Evolutionary conservation across 2,113 vertebrate genomes (phyloP).

Genomic region (Hippolais icterina): DNA sequence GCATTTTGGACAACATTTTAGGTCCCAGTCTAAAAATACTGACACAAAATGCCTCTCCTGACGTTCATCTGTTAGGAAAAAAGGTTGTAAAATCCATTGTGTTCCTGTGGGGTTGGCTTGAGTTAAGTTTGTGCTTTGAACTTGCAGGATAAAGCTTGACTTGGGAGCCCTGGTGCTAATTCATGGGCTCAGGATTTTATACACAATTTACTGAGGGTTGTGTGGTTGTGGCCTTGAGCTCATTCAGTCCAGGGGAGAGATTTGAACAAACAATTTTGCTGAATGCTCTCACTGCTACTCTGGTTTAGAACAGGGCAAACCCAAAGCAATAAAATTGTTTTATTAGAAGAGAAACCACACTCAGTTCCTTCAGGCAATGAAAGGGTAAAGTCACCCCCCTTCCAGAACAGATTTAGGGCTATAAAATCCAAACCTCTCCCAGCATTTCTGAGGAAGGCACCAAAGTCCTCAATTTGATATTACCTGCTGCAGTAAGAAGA

Average conservation of each 20-base stretch:
- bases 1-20: background rate
- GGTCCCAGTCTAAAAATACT: background rate
- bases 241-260: background rate
- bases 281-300: background rate
- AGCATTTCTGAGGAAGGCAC: background rate
- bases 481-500: background rate
- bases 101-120: background rate
- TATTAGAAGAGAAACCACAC: background rate
- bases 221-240: background rate
- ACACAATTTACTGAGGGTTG: background rate
- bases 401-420: background rate
- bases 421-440: background rate
- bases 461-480: background rate
- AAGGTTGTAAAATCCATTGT: background rate
- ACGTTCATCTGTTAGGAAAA: background rate
- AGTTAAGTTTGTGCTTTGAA: background rate
- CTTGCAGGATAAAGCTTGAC: background rate
- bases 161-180: background rate
- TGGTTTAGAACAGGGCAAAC: background rate
- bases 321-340: background rate
- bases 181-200: background rate
- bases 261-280: background rate
- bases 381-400: background rate
- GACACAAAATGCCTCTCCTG: background rate
- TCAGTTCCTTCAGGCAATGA: background rate